Evolutionary conservation across 2,797 vertebrate species (phyloP), one percentile per base, ranked within the genome.

Genomic region (Orientallactaga sibirica): DNA sequence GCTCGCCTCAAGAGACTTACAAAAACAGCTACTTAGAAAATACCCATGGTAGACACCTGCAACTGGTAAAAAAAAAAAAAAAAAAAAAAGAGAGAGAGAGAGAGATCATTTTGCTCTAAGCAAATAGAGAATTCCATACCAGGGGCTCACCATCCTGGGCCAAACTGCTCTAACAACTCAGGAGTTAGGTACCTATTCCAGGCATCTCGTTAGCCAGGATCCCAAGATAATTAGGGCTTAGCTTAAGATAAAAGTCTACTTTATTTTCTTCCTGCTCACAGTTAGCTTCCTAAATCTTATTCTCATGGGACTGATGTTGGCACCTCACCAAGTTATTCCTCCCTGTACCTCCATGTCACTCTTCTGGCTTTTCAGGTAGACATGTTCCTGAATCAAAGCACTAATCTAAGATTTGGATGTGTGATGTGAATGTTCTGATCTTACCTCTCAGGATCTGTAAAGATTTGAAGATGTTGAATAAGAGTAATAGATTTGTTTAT

Each of bases 1-100:
- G 14, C 71, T 94, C 79, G 37, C 67, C 66, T 88, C 29, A 24
- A 66, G 74, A 80, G 70, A 64, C 75, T 91, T 77, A 80, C 88
- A 43, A 86, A 86, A 43, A 79, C 25, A 85, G n/a, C 9, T 41
- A 29, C 6, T 5, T 66, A 81, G 22, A 61, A 33, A 77, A 15
- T 71, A 33, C 2, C 41, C 27, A 4, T 7, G 52, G n/a, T 24
- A 74, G 58, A 27, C 24, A 25, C 29, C 14, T 79, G 16, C 8
- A 82, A 20, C 64, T 74, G 55, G 24, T 29, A 80, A 92, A 66
- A 93, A 76, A 85, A 66, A 3, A 55, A 16, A 37, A 37, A 37
- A 37, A 37, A 37, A 37, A 37, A 37, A n/a, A n/a, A n/a, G n/a
- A n/a, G n/a, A n/a, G n/a, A n/a, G n/a, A n/a, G n/a, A n/a, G n/a